Base-by-base conservation (phyloP, 2,797 vertebrate species). In the Cyprinella venusta region DNA sequence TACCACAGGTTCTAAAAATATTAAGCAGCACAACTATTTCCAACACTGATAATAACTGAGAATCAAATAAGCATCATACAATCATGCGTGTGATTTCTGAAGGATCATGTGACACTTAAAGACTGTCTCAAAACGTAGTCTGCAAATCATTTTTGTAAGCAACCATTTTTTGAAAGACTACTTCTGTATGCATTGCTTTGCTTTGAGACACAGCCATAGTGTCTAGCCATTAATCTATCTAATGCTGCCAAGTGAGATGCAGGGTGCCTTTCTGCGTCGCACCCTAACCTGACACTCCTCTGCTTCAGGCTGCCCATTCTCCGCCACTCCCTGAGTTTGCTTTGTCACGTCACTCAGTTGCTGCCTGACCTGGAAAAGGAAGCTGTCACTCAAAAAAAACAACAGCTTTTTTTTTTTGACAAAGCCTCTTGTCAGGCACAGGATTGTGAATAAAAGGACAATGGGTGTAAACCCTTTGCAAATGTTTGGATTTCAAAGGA, bases 301-400 rank as follows among this genome's bases (percentile, higher is more conserved):
- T 61, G 87, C 89, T 86, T 94, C 88, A 56, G 92, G 86, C 74
- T 92, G 92, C 85, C 94, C 92, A 88, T 94, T 94, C 89, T 92
- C 92, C 13, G 89, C 90, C 90, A 94, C 93, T 77, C 92, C 94
- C 88, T 94, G 93, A 89, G 94, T 89, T 21, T 75, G 92, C 93
- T 91, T 93, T 89, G 91, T 93, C 92, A 94, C 92, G 90, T 96
- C 94, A 85, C 92, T 92, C 94, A 97, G 90, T 90, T 96, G 96
- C 93, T 96, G 95, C 91, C 95, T 96, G 92, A 97, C 95, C 96
- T 97, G 95, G 90, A 96, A 95, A 89, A 90, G 92, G 88, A 91
- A 94, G 91, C 91, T 86, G 84, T 85, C 78, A 86, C 92, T 92
- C 83, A 84, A 91, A 90, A 91, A 30, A 86, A 87, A 33, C 59